Evolutionary conservation across 2,113 vertebrate genomes (phyloP).

Genomic region (Seriola aureovittata): DNA sequence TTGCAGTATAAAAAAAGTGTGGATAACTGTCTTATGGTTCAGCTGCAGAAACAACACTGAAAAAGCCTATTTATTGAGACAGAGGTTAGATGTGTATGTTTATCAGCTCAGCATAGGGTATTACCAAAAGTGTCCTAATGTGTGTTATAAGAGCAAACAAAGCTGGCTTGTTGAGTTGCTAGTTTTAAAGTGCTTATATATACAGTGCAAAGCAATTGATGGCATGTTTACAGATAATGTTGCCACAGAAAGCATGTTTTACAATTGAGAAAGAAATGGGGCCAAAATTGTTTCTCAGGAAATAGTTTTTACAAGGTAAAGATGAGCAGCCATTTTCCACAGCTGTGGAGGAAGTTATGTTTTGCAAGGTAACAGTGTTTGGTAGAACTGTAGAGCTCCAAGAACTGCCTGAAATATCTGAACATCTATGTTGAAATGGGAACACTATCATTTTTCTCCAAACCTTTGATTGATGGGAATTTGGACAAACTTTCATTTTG

Average conservation of each 20-base stretch:
- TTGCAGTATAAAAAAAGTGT: slow-evolving; percentile 24
- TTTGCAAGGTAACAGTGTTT: slow-evolving; percentile 17
- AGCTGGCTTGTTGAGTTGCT: neutral
- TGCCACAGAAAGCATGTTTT: slow-evolving; percentile 3
- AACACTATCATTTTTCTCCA: neutral
- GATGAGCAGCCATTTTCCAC: slow-evolving; percentile 23
- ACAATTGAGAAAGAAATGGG: slow-evolving; percentile 10
- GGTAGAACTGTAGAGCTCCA: neutral
- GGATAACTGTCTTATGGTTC: slow-evolving; percentile 7
- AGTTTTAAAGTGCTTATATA: neutral
- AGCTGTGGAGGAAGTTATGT: neutral
- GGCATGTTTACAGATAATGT: slow-evolving; percentile 27
- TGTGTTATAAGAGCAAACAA: neutral
- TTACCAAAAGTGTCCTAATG: neutral
- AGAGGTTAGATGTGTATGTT: neutral
- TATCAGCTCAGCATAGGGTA: neutral
- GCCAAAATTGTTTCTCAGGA: slow-evolving; percentile 33
- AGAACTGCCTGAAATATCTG: neutral
- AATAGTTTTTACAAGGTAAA: slow-evolving; percentile 23
- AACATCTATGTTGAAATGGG: neutral
- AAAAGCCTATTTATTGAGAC: neutral
- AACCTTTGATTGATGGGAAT: neutral
- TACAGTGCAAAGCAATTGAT: neutral
- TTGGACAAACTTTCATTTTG: too few relatives aligned
- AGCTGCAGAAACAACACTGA: slow-evolving; percentile 8